Base-by-base conservation (phyloP, 2,797 vertebrate species). In the Forpus xanthops region DNA sequence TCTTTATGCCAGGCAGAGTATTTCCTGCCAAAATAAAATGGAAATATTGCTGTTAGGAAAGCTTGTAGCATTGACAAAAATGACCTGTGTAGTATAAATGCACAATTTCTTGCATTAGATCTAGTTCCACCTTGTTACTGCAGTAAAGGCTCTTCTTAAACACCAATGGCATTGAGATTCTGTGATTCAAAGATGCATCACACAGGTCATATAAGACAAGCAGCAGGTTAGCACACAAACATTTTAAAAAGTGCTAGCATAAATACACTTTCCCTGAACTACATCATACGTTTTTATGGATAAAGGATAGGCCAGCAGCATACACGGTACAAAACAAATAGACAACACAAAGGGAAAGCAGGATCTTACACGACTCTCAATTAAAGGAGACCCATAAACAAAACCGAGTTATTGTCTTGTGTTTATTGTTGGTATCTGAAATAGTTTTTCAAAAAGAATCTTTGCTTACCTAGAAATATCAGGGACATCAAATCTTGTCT, bases 1-100 rank as follows among this genome's bases (percentile, higher is more conserved):
- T 99, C 97, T 96, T 98, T 99, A 94, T 85, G 98, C 97, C 98
- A 98, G 11, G 98, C 99, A 62, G 99, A 99, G 85, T 99, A 99
- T 94, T 99, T 99, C 97, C 99, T 99, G 87, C 4, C 78, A 96
- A 96, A 97, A 90, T 6, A 97, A 97, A 66, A 95, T 6, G 13
- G 27, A 65, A 87, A 92, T 68, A 68, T 11, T 84, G 24, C 61
- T 61, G 30, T 94, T 49, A 96, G 74, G 15, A 93, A 90, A 93
- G 37, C 64, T 52, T 89, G 81, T 18, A 91, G 23, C 21, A 89
- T 74, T 74, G 50, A 89, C 27, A 85, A 85, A 88, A 70, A 49
- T 15, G 1, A 87, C 31, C 35, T 11, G 21, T 24, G 52, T 2
- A 78, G 33, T 55, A 74, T 47, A 61, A 89, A 33, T 60, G 53